phyloP scores from a whole-genome alignment of 1,140 invertebrate species.

The Elysia chlorotica region DNA sequence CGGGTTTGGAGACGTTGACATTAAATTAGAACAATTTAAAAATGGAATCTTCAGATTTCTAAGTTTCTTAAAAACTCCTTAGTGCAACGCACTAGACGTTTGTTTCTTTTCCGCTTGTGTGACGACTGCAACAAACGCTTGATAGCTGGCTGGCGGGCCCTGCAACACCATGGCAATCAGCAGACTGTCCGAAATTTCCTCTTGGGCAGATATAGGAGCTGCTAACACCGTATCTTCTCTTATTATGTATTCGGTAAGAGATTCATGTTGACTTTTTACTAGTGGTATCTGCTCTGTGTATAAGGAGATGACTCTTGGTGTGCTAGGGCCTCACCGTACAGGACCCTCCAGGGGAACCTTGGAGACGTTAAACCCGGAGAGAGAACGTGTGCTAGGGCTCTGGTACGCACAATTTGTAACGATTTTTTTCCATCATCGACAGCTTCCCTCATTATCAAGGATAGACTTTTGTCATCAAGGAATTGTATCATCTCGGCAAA shows the following conservation, averaged over 20 bases:
- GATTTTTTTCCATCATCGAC: slow-evolving; percentile 8
- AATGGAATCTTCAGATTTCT: background rate
- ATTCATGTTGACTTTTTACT: slow-evolving; percentile 11
- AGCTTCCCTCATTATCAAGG: slow-evolving; percentile 7
- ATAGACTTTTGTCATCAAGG: slow-evolving; percentile 17
- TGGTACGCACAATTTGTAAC: background rate
- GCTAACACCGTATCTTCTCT: slow-evolving; percentile 14
- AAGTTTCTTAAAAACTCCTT: slow-evolving; percentile 13
- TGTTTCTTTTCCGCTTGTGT: slow-evolving; percentile 19
- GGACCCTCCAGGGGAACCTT: too few species aligned
- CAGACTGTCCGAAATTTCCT: slow-evolving; percentile 22
- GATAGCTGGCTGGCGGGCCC: slow-evolving; percentile 14
- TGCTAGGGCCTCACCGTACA: slow-evolving; percentile 3
- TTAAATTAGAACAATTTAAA: too few species aligned
- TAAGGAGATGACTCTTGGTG: slow-evolving; percentile 7
- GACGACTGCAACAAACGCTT: slow-evolving; percentile 12
- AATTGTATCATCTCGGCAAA: slow-evolving; percentile 16
- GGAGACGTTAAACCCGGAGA: too few species aligned
- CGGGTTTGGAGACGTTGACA: too few species aligned
- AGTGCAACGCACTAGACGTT: slow-evolving; percentile 11
- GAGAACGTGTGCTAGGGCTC: too few species aligned
- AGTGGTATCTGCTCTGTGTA: slow-evolving; percentile 15
- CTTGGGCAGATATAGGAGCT: slow-evolving; percentile 13
- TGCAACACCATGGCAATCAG: slow-evolving; percentile 29
- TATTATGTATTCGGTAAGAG: slow-evolving; percentile 23